Evolutionary conservation across 1,140 invertebrate species (phyloP).

Genomic region (Brachionus angularis): DNA sequence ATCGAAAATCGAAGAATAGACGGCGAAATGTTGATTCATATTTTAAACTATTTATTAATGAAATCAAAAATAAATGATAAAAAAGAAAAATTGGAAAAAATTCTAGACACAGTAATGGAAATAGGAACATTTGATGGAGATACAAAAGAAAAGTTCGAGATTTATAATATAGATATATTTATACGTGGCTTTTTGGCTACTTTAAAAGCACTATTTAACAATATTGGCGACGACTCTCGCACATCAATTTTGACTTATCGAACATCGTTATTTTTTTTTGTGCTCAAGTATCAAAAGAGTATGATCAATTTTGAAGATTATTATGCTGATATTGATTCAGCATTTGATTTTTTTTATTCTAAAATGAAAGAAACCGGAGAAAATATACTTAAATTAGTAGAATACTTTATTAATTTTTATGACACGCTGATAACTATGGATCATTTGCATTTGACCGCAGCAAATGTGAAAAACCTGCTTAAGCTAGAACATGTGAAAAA

Average conservation of each 20-base stretch:
- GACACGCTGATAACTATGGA: constrained; percentile 33
- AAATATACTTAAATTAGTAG: constrained; percentile 7
- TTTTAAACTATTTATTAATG: constrained; percentile 34
- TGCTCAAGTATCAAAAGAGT: constrained; percentile 17
- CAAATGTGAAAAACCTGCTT: constrained; percentile 2
- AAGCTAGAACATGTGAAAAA: constrained; percentile 40
- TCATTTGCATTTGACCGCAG: neutral
- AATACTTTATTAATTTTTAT: constrained; percentile 42
- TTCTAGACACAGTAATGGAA: constrained; percentile 18
- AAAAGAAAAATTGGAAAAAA: constrained; percentile 8
- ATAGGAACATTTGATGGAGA: neutral
- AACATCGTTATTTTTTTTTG: constrained; percentile 36
- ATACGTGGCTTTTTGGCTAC: constrained; percentile 15
- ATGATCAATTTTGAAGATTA: constrained; percentile 26
- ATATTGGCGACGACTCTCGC: constrained; percentile 17
- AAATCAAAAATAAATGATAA: constrained; percentile 23
- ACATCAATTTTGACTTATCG: constrained; percentile 3
- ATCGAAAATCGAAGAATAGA: constrained; percentile 30
- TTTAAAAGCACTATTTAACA: constrained; percentile 37
- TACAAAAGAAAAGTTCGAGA: neutral
- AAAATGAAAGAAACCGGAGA: constrained; percentile 43
- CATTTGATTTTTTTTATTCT: constrained; percentile 36
- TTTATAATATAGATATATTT: constrained; percentile 28
- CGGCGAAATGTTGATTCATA: constrained; percentile 25
- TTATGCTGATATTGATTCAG: constrained; percentile 33